phyloP scores from a whole-genome alignment of 2,113 vertebrate species.

The Ondatra zibethicus region DNA sequence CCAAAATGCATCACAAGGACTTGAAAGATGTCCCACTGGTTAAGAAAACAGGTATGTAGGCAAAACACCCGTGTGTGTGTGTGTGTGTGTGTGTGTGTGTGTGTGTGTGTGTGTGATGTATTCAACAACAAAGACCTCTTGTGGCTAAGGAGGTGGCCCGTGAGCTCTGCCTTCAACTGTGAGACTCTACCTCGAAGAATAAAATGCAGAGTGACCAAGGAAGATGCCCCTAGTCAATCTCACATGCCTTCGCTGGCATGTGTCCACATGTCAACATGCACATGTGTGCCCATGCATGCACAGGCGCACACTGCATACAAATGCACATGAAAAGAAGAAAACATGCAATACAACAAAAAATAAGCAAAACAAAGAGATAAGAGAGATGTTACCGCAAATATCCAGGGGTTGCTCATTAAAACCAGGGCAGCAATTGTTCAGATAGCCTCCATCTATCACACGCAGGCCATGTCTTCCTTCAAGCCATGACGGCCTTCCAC shows the following conservation, averaged over 20 bases:
- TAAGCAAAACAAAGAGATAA: neutral
- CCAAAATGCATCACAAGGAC: neutral
- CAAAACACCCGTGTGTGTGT: neutral
- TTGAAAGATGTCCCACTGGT: neutral
- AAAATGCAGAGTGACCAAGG: neutral
- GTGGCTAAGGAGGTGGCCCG: neutral
- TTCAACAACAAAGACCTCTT: neutral
- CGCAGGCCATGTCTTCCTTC: neutral
- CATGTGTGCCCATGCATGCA: neutral
- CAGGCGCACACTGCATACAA: neutral
- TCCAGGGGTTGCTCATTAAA: neutral
- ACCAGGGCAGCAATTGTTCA: accelerated
- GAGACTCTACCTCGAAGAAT: neutral
- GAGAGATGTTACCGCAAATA: neutral
- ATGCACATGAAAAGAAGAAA: neutral
- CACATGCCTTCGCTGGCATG: neutral
- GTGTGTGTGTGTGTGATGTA: neutral
- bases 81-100: neutral
- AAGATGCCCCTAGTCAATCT: neutral
- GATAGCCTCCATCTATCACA: neutral
- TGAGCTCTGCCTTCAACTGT: neutral
- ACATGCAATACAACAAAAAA: neutral
- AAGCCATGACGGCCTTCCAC: neutral
- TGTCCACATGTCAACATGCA: neutral
- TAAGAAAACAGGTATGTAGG: neutral